These are phyloP conservation scores for Hyles euphorbiae DNA, from an alignment of 1,140 invertebrate genomes.

Conservation along the genomic window DNA sequence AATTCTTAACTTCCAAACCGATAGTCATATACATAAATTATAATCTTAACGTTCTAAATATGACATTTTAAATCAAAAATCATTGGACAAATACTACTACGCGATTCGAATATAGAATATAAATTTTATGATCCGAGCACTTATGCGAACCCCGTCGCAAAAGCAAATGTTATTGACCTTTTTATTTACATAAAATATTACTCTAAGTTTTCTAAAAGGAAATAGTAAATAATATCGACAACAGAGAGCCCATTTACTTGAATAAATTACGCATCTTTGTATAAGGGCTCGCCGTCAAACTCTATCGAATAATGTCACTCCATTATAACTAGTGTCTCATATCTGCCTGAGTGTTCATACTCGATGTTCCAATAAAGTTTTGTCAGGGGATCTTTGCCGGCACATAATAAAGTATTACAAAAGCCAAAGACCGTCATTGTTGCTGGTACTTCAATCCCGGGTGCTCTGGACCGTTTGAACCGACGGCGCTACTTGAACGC, in stretches of 20 bases:
- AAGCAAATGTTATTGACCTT: too few species aligned
- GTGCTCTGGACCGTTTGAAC: conserved; percentile 40
- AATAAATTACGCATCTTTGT: conserved; percentile 26
- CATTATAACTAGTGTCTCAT: conserved; percentile 65
- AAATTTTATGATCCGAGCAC: too few species aligned
- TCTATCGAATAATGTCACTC: conserved; percentile 49
- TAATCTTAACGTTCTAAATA: too few species aligned
- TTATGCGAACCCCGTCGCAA: too few species aligned
- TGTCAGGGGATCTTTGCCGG: conserved; percentile 70
- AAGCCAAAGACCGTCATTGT: conserved; percentile 74
- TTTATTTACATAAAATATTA: not conserved
- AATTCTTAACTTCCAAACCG: too few species aligned
- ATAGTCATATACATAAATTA: too few species aligned
- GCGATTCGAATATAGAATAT: too few species aligned
- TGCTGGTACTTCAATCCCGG: conserved; percentile 70
- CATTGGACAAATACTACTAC: too few species aligned
- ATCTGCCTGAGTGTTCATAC: conserved; percentile 63
- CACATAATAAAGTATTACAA: conserved; percentile 76
- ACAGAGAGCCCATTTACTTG: conserved; percentile 12
- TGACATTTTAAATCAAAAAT: too few species aligned
- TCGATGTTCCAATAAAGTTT: conserved; percentile 74
- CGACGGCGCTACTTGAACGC: too few species aligned
- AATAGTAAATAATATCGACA: conserved; percentile 4
- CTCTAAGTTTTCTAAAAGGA: not conserved
- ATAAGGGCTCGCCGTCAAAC: conserved; percentile 32